Conservation (phyloP, 2,797 vertebrate genomes). For the Trachops cirrhosus region DNA sequence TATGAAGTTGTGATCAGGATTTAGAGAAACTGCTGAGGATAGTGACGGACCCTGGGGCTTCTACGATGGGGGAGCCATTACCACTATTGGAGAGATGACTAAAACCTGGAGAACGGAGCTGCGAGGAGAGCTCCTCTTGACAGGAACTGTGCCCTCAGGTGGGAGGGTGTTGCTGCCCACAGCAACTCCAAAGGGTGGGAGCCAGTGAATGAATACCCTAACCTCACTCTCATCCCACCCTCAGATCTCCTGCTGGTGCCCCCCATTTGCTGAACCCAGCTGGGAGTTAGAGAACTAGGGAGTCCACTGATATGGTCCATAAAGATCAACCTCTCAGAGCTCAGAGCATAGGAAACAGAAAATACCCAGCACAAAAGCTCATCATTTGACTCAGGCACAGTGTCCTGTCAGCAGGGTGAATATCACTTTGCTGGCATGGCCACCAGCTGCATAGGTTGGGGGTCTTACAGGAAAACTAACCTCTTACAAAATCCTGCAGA, state of each 20-base stretch:
- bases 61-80: background rate
- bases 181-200: background rate
- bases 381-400: background rate
- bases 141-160: background rate
- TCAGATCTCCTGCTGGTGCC: background rate
- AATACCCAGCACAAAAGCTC: background rate
- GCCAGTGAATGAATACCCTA: background rate
- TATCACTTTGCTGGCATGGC: background rate
- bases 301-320: background rate
- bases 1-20: background rate
- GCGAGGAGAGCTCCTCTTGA: background rate
- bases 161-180: background rate
- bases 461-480: constrained; percentile 8
- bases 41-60: background rate
- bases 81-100: background rate
- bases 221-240: background rate
- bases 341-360: background rate
- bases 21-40: background rate
- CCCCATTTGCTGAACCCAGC: background rate
- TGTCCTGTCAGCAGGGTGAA: background rate
- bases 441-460: background rate
- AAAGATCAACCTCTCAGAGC: background rate
- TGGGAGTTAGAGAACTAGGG: background rate
- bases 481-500: background rate
- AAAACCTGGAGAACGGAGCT: background rate